These are phyloP conservation scores for Pavo muticus DNA, from an alignment of 2,113 vertebrate genomes.

Conservation along the genomic window DNA sequence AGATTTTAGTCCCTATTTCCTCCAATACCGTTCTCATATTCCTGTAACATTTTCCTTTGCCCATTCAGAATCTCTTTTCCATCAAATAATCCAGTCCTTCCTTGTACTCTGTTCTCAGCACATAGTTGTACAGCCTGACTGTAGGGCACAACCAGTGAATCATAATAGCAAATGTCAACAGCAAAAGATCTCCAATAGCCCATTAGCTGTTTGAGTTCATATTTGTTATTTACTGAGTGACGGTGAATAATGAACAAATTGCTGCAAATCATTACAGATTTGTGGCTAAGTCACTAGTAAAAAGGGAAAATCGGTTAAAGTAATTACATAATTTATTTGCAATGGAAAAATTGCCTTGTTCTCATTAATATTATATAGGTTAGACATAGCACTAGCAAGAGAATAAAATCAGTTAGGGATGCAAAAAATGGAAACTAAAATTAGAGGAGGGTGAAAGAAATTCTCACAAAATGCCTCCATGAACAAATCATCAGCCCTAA, in stretches of 20 bases:
- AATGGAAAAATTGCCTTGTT: neutral
- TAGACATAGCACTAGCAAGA: neutral
- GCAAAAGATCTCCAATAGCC: conserved; percentile 52
- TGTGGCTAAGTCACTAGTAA: conserved; percentile 21
- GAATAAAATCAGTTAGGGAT: neutral
- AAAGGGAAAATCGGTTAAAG: conserved; percentile 28
- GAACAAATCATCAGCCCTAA: neutral
- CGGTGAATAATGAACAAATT: conserved; percentile 60
- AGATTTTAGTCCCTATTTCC: neutral
- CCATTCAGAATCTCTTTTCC: neutral
- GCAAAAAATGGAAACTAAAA: conserved; percentile 22
- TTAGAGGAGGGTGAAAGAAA: neutral
- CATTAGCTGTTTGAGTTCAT: conserved; percentile 56
- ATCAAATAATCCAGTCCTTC: neutral
- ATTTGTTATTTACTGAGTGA: conserved; percentile 58
- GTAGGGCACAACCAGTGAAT: neutral
- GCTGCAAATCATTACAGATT: conserved; percentile 43
- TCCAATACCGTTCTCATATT: neutral
- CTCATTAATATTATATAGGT: neutral
- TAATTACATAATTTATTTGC: conserved; percentile 34
- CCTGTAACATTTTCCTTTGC: neutral
- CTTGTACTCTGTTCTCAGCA: neutral
- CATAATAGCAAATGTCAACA: conserved; percentile 62
- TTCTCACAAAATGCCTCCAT: neutral
- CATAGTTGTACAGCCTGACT: neutral